phyloP scores from a whole-genome alignment of 2,113 vertebrate genomes.

The Notarius lentiginosus region DNA sequence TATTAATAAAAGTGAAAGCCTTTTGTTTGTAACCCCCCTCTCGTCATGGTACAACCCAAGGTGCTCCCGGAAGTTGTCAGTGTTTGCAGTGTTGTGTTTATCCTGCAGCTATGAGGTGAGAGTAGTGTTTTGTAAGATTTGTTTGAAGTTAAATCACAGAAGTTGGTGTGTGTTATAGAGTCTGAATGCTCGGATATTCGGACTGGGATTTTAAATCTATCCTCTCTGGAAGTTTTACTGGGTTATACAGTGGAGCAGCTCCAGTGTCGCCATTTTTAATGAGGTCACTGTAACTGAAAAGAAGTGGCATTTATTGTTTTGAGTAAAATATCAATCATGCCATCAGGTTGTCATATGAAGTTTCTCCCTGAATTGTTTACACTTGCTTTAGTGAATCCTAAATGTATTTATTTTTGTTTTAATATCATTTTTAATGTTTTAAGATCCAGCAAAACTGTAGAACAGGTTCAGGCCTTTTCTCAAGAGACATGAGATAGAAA shows the following conservation, averaged over 20 bases:
- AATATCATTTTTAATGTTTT: neutral
- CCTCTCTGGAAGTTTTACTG: neutral
- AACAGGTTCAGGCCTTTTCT: neutral
- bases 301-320: neutral
- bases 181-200: neutral
- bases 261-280: neutral
- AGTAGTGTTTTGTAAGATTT: neutral
- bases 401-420: no score
- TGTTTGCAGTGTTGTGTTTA: neutral
- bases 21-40: neutral
- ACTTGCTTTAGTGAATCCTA: neutral
- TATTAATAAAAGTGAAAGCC: neutral
- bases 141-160: neutral
- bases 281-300: neutral
- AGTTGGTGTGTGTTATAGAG: neutral
- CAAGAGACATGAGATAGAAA: neutral
- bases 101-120: constrained; percentile 27
- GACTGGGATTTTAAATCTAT: neutral
- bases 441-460: neutral
- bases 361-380: neutral
- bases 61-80: neutral
- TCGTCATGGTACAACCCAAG: neutral
- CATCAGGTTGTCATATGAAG: neutral
- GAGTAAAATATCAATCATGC: neutral
- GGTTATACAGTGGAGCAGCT: neutral